phyloP scores from a whole-genome alignment of 2,113 vertebrate genomes.

The Poeciliopsis turrubarensis region DNA sequence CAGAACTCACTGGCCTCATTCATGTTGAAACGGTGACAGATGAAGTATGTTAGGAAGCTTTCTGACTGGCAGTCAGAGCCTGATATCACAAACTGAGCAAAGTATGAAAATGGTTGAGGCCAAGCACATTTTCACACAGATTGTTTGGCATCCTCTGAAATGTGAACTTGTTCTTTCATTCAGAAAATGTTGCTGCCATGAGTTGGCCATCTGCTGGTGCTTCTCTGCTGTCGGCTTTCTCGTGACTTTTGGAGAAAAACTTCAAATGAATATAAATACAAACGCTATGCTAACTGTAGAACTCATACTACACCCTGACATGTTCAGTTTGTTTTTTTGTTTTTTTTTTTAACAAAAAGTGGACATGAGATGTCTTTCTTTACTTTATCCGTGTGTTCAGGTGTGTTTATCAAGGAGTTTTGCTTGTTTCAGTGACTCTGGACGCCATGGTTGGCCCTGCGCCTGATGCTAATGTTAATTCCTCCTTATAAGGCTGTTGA shows the following conservation, averaged over 20 bases:
- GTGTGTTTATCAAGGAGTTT: neutral
- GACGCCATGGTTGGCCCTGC: neutral
- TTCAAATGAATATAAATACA: neutral
- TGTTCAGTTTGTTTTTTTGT: too few species aligned
- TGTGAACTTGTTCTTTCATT: slow-evolving; percentile 6
- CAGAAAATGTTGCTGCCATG: slow-evolving; percentile 2
- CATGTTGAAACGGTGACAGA: neutral
- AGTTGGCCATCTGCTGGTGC: slow-evolving; percentile 13
- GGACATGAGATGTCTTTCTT: neutral
- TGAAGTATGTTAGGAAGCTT: neutral
- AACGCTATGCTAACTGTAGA: neutral
- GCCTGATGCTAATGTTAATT: slow-evolving; percentile 3
- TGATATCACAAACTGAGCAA: slow-evolving; percentile 12
- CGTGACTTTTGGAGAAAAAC: neutral
- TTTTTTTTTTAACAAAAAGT: too few species aligned
- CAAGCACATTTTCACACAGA: slow-evolving; percentile 16
- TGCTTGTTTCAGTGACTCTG: neutral
- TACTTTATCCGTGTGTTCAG: neutral
- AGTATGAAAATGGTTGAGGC: neutral
- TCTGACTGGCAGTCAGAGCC: slow-evolving; percentile 2
- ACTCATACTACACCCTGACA: neutral
- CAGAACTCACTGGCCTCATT: neutral
- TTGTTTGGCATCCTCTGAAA: neutral
- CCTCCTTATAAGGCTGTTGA: neutral
- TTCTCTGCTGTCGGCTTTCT: neutral